Evolutionary conservation across 2,888 invertebrate genomes (phyloP).

Genomic region (Dasypolia templi): DNA sequence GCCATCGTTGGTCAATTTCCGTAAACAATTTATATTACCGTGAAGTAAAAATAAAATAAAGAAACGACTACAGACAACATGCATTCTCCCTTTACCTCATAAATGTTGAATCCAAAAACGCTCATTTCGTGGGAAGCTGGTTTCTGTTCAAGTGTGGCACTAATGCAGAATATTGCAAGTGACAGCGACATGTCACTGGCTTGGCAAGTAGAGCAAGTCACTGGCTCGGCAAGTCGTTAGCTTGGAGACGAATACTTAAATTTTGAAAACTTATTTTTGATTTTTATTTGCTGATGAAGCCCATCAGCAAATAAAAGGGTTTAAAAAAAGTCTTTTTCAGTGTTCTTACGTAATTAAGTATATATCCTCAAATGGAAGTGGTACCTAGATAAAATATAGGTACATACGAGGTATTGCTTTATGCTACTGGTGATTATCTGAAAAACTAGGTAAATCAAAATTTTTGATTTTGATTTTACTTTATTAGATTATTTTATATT

Average conservation of each 20-base stretch:
- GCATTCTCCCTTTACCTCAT: neutral
- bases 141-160: conserved; percentile 25
- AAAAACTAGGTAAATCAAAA: too few species aligned
- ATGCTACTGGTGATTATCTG: too few species aligned
- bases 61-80: neutral
- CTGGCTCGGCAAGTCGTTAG: neutral
- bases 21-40: too few species aligned
- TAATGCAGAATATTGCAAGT: conserved; percentile 20
- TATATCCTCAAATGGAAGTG: neutral
- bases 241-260: conserved; percentile 2
- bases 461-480: too few species aligned
- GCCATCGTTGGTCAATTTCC: neutral
- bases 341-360: conserved; percentile 18
- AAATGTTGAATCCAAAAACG: conserved; percentile 25
- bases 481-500: too few species aligned
- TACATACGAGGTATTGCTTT: neutral
- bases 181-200: conserved; percentile 11
- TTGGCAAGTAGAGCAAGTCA: conserved; percentile 14
- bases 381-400: neutral
- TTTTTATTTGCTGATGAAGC: conserved; percentile 32
- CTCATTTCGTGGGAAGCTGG: conserved; percentile 38
- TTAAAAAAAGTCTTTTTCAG: conserved; percentile 19
- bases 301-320: neutral
- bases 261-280: conserved; percentile 31
- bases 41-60: conserved; percentile 4